These are phyloP conservation scores for Seira musarum DNA, from an alignment of 2,888 invertebrate genomes.

Conservation along the genomic window DNA sequence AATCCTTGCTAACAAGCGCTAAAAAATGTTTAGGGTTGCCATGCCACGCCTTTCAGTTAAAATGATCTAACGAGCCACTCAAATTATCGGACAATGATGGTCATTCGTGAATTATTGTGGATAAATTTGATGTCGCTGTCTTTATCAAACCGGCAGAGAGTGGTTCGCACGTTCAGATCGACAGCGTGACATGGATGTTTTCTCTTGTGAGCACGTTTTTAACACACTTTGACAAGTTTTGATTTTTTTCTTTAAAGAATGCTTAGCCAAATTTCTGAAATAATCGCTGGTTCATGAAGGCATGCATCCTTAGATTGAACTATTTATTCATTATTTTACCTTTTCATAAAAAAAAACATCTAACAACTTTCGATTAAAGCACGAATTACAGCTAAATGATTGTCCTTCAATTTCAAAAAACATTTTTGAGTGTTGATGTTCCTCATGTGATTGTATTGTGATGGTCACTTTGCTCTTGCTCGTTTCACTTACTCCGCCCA, in stretches of 20 bases:
- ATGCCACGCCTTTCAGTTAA: slow-evolving; percentile 5
- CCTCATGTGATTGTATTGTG: too few relatives aligned
- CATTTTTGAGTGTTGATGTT: neutral
- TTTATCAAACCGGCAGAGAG: neutral
- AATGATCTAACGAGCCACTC: neutral
- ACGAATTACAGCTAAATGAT: neutral
- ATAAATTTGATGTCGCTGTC: neutral
- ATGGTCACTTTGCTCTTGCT: slow-evolving; percentile 3
- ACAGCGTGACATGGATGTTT: neutral
- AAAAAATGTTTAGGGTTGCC: slow-evolving; percentile 31
- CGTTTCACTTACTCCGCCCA: slow-evolving; percentile 10
- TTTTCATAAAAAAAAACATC: neutral
- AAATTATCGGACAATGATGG: neutral
- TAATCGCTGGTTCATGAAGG: neutral
- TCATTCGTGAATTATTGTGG: neutral
- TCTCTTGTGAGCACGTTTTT: slow-evolving; percentile 1
- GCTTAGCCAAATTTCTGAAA: neutral
- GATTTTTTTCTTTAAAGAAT: too few relatives aligned
- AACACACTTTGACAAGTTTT: slow-evolving; percentile 8
- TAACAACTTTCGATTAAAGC: neutral
- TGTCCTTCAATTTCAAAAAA: slow-evolving; percentile 1
- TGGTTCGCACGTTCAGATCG: neutral
- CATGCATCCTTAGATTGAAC: neutral
- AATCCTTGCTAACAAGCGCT: slow-evolving; percentile 22
- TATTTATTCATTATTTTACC: neutral